Evolutionary conservation across 2,888 invertebrate genomes (phyloP).

Genomic region (Vanessa cardui): DNA sequence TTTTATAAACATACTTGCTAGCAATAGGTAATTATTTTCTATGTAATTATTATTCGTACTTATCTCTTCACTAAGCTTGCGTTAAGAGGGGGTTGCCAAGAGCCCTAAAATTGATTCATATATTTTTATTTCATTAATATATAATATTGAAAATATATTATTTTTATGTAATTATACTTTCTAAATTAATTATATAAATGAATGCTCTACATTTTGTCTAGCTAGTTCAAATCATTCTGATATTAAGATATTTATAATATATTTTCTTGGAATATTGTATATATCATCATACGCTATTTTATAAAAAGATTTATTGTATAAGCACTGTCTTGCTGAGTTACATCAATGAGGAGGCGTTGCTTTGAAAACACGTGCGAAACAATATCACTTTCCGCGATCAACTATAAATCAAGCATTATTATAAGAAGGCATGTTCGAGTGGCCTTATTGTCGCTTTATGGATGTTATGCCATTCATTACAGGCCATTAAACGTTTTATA

Average conservation of each 20-base stretch:
- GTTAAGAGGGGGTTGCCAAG: no score
- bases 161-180: neutral
- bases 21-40: no score
- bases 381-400: conserved; percentile 63
- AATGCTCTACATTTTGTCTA: neutral
- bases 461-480: conserved; percentile 83
- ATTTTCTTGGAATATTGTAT: conserved; percentile 9
- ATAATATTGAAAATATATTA: no score
- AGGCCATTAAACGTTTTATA: conserved; percentile 82
- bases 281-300: conserved; percentile 1
- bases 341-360: conserved; percentile 58
- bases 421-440: conserved; percentile 79
- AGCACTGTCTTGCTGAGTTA: conserved; percentile 42
- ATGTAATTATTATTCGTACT: no score
- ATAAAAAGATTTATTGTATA: conserved; percentile 49
- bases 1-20: no score
- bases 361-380: conserved; percentile 76
- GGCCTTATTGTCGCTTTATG: conserved; percentile 79
- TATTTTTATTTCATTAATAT: no score
- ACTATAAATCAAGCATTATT: conserved; percentile 79
- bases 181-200: neutral
- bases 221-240: neutral
- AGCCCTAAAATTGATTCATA: no score
- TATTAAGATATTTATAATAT: neutral
- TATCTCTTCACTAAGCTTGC: no score